These are phyloP conservation scores for Thaleichthys pacificus DNA, from an alignment of 2,797 vertebrate species.

Conservation along the genomic window DNA sequence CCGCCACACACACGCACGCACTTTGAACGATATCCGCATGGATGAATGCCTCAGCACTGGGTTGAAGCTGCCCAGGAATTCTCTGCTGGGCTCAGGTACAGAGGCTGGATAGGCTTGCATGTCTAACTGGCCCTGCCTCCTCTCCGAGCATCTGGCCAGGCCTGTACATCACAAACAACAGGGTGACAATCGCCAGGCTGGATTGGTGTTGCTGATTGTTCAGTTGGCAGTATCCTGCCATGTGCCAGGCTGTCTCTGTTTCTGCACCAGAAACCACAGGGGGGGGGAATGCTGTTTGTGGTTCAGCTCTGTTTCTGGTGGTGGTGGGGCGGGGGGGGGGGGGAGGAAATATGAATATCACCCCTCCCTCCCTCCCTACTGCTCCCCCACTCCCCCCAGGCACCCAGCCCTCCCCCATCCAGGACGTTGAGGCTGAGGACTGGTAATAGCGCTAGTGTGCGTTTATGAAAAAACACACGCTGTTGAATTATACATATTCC, in stretches of 20 bases:
- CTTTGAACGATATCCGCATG: too few relatives aligned
- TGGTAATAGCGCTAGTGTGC: conserved; percentile 69
- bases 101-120: conserved; percentile 48
- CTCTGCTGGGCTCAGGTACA: conserved; percentile 57
- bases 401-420: conserved; percentile 56
- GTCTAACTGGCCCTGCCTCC: conserved; percentile 55
- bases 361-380: conserved; percentile 16
- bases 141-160: conserved; percentile 69
- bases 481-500: conserved; percentile 77
- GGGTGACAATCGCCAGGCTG: conserved; percentile 70
- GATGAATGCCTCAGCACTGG: conserved; percentile 30
- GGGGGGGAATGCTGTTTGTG: conserved; percentile 50
- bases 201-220: conserved; percentile 75
- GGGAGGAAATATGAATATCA: conserved; percentile 55
- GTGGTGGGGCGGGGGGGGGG: conserved; percentile 17
- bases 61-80: conserved; percentile 24
- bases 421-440: conserved; percentile 54
- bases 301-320: conserved; percentile 28
- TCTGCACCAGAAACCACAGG: conserved; percentile 53
- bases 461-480: conserved; percentile 55
- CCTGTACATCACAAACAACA: conserved; percentile 72
- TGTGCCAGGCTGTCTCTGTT: conserved; percentile 68
- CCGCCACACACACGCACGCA: conserved; percentile 6
- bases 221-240: conserved; percentile 70
- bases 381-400: conserved; percentile 33